Evolutionary conservation across 92 coral and sea anemone species (phyloP), one percentile per base, ranked within the genome.

Genomic region (Umimayanthus chanpuru): DNA sequence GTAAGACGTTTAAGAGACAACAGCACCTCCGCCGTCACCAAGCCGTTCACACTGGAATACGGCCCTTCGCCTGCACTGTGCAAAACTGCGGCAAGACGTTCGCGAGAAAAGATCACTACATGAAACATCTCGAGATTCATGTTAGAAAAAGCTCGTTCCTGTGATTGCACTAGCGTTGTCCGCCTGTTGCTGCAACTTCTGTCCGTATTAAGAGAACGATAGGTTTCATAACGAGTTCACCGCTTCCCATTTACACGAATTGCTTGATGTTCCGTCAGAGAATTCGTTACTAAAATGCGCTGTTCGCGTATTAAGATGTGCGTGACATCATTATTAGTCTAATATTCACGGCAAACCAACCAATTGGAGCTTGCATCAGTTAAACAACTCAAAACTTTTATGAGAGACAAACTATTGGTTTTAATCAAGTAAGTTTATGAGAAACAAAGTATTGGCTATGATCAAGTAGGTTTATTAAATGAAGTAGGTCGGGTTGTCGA

Each of bases 81-180:
- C 82, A 74, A 18, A 43, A 90, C 58, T 90, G 93, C 68, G 93
- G 93, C 21, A 90, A 90, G 85, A 85, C 93, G 18, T 90, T 90
- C 49, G 90, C 93, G 23, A 87, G 90, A 65, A 89, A 89, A 32
- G 89, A 90, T 77, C 82, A 89, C 81, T 81, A 75, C 72, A 74
- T 86, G 67, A 90, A 90, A 86, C 93, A 90, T 55, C 65, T 83
- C n/a, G 84, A 80, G 43, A 21, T 29, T 55, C 84, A 80, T 30
- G 68, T 80, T 3, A 25, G 71, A 80, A 80, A 80, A 32, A 80
- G 67, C 83, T 79, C 83, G 14, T 32, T 56, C 26, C 43, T 56
- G 56, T 80, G 84, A 80, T 80, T 0, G 0, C 0, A 4, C 28
- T 72, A 16, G 41, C 30, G 20, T 20, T 61, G 68, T 61, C 9